A percentile compares a stretch with the other conserved stretches of the same genome.
Evolutionary conservation across 2,888 invertebrate species (phyloP).

Genomic region (Drosophila subsilvestris): DNA sequence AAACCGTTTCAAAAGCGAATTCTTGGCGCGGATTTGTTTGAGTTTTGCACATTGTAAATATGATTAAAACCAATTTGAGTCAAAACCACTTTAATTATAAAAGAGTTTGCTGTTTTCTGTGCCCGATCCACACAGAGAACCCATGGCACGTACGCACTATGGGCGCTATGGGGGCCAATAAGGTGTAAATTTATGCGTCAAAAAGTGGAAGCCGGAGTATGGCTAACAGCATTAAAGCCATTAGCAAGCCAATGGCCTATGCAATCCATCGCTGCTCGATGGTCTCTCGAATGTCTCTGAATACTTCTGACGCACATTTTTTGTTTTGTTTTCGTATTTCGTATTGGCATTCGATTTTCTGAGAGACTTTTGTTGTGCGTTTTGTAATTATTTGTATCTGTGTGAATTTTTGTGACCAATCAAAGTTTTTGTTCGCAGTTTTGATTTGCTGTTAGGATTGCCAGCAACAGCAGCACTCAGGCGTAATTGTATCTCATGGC

Average conservation of each 20-base stretch:
- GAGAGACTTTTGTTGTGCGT: conserved; percentile 20
- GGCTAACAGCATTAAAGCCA: conserved; percentile 41
- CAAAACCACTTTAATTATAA: conserved; percentile 77
- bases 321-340: conserved; percentile 54
- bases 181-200: conserved; percentile 82
- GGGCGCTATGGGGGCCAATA: conserved; percentile 82
- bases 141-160: conserved; percentile 64
- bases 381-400: conserved; percentile 76
- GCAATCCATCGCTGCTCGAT: conserved; percentile 58
- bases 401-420: conserved; percentile 80
- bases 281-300: conserved; percentile 56
- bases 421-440: conserved; percentile 79
- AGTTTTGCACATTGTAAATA: conserved; percentile 64
- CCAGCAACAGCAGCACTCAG: conserved; percentile 18
- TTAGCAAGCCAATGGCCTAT: conserved; percentile 63
- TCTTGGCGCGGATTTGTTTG: conserved; percentile 45
- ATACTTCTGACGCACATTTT: conserved; percentile 63
- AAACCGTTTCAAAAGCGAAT: conserved; percentile 11
- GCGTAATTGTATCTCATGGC: conserved; percentile 77
- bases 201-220: conserved; percentile 44
- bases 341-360: conserved; percentile 54
- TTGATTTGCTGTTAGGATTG: conserved; percentile 76
- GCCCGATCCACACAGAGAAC: conserved; percentile 1
- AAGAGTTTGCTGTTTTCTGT: conserved; percentile 37
- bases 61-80: conserved; percentile 76